Base-by-base conservation (phyloP, 1,140 invertebrate genomes). In the Penaeus vannamei region DNA sequence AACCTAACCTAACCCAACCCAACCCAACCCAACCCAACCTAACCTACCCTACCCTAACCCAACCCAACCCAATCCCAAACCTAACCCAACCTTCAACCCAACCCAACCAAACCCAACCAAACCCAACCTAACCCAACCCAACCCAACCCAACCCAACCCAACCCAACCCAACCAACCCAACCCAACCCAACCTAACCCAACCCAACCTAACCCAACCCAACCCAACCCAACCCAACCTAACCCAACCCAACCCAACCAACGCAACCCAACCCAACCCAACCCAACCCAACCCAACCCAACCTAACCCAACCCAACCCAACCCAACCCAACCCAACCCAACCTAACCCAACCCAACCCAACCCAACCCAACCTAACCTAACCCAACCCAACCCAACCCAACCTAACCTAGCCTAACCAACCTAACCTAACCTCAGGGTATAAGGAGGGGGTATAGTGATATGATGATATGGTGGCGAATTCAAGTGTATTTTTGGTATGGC, bases 71-170 rank as follows among this genome's bases (percentile, higher is more conserved):
- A 72, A 72, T 32, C 69, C 69, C 69, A n/a, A 72, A 72, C 69
- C 69, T 32, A 72, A 72, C 69, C 69, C 69, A 72, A 72, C 69
- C 69, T 32, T 32, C 69, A 72, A 72, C 69, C 69, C 69, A 72
- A 72, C 69, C 69, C 69, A 72, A 72, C 69, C 69, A n/a, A 72
- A 72, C 69, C 69, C 69, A 72, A 72, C 69, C 69, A n/a, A 72
- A 72, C 69, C 69, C 69, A 72, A 72, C 69, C 69, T 32, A 72
- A 72, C 69, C 69, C 69, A 72, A 72, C 69, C 69, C 69, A 72
- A 72, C 69, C 69, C 69, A 72, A 72, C 69, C 69, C 69, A 72
- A 72, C 69, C 69, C 69, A 72, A 72, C 69, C 69, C 69, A 72
- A 72, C 69, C 69, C 69, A 72, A 72, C 69, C 69, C 26, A 72